A percentile compares a stretch with the other conserved stretches of the same genome.
Evolutionary conservation across 2,888 invertebrate genomes (phyloP).

Genomic region (Trichogramma evanescens): DNA sequence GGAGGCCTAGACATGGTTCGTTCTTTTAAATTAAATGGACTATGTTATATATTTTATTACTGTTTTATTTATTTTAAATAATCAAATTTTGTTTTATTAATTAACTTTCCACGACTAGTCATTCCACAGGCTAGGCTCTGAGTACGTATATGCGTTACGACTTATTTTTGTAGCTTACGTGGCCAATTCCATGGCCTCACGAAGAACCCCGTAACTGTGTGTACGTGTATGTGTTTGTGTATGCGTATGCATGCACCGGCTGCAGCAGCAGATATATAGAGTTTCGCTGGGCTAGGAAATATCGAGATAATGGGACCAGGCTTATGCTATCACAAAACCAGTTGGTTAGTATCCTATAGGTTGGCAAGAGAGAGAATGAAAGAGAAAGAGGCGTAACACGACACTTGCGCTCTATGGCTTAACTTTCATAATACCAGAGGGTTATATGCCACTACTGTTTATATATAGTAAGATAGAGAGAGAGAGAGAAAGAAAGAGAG

Average conservation of each 20-base stretch:
- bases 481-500: constrained; percentile 7
- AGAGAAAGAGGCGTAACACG: constrained; percentile 28
- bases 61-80: too few relatives aligned
- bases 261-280: neutral
- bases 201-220: neutral
- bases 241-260: neutral
- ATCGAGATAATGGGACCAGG: constrained; percentile 32
- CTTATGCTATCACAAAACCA: constrained; percentile 30
- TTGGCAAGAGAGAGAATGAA: neutral
- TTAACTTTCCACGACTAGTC: too few relatives aligned
- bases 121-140: too few relatives aligned
- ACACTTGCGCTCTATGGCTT: constrained; percentile 41
- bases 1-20: too few relatives aligned
- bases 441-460: constrained; percentile 7
- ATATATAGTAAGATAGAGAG: too few relatives aligned
- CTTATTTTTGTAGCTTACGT: neutral
- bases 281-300: neutral
- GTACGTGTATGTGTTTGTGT: neutral
- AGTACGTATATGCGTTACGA: too few relatives aligned
- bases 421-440: constrained; percentile 42
- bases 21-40: too few relatives aligned
- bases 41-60: too few relatives aligned
- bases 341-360: constrained; percentile 1
- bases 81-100: too few relatives aligned
- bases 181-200: neutral